A percentile compares a stretch with the other conserved stretches of the same genome.
phyloP scores from a whole-genome alignment of 53 echinoderm and acorn worm species.

The Astropecten irregularis region DNA sequence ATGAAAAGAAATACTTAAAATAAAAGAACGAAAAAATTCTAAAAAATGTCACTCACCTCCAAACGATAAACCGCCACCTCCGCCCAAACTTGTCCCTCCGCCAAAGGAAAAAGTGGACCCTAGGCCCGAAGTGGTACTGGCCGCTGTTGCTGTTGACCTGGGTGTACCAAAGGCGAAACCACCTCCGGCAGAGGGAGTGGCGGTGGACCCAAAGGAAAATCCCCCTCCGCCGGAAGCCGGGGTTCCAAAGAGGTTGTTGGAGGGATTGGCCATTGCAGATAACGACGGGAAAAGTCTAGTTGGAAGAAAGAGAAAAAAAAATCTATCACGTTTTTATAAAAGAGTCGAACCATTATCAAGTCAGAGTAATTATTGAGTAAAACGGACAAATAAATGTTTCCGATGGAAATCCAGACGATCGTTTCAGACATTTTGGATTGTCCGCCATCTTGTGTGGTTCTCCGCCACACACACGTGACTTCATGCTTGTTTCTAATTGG shows the following conservation, averaged over 20 bases:
- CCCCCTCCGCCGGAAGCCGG: conserved; percentile 40
- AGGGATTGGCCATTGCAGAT: conserved; percentile 66
- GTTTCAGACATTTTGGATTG: no score
- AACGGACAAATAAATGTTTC: no score
- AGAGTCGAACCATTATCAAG: no score
- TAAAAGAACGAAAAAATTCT: conserved; percentile 1
- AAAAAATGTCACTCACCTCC: conserved; percentile 2
- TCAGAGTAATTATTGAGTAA: no score
- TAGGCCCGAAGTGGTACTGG: background rate
- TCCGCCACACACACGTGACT: no score
- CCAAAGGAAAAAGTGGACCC: conserved; percentile 31
- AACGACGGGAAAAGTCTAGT: conserved; percentile 75
- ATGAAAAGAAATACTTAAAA: no score
- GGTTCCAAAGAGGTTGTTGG: conserved; percentile 21
- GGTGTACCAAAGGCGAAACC: conserved; percentile 47
- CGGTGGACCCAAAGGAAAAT: conserved; percentile 50
- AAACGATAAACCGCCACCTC: conserved; percentile 33
- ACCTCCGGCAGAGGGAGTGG: background rate
- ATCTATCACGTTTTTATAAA: no score
- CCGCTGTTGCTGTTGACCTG: background rate
- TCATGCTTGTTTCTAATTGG: no score
- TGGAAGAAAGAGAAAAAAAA: background rate
- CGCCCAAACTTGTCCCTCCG: background rate
- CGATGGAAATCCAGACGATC: no score
- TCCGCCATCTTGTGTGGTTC: no score